Percentiles rank a stretch among this genome's conserved stretches.
phyloP scores from a whole-genome alignment of 2,113 vertebrate genomes.

The Columbina picui region DNA sequence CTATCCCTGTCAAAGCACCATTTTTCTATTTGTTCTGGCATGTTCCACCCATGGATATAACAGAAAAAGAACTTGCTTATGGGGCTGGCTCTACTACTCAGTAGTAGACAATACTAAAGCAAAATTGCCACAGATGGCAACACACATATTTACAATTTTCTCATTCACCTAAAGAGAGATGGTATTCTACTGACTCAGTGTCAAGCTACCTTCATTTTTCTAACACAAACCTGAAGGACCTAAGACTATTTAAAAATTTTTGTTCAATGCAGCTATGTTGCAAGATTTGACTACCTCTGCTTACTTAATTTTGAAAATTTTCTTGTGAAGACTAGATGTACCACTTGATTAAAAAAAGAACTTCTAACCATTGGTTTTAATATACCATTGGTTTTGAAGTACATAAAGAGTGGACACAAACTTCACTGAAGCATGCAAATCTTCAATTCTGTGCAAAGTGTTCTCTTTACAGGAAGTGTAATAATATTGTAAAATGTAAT shows the following conservation, averaged over 20 bases:
- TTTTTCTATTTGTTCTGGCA: neutral
- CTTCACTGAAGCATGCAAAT: neutral
- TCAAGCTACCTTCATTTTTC: neutral
- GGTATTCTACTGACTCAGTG: neutral
- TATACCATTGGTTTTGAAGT: neutral
- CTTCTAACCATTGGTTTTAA: neutral
- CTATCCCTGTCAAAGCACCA: neutral
- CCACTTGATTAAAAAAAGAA: conserved; percentile 17
- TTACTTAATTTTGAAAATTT: neutral
- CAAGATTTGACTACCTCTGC: neutral
- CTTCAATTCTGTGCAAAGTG: conserved; percentile 40
- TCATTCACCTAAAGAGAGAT: neutral
- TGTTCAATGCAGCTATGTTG: neutral
- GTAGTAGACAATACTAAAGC: neutral
- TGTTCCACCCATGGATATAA: neutral
- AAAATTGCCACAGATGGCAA: neutral
- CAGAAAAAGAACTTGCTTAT: neutral
- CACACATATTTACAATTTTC: neutral
- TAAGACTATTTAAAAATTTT: neutral
- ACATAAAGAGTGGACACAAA: neutral
- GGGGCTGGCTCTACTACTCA: neutral
- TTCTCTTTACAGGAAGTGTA: conserved; percentile 28
- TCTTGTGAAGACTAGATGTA: neutral
- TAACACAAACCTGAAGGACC: neutral
- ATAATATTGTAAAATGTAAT: conserved; percentile 66